Evolutionary conservation across 2,113 vertebrate species (phyloP).

Genomic region (Brachypodius melanocephalos): DNA sequence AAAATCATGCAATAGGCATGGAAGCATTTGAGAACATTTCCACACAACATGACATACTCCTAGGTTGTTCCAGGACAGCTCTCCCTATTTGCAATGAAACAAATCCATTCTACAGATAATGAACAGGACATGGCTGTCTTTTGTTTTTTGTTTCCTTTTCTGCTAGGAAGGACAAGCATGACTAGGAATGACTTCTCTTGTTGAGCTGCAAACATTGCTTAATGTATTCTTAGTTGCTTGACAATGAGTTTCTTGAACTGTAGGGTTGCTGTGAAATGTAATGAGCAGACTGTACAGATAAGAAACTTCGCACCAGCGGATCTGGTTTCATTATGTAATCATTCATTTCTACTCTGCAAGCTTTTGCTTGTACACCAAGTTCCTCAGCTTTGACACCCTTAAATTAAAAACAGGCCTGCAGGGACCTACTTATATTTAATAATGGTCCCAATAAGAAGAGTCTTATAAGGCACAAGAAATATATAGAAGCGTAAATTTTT

Average conservation of each 20-base stretch:
- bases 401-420: constrained; percentile 24
- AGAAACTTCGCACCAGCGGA: neutral
- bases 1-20: neutral
- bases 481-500: neutral
- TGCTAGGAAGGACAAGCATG: neutral
- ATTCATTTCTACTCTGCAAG: constrained; percentile 3
- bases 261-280: neutral
- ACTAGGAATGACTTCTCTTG: neutral
- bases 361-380: neutral
- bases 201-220: neutral
- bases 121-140: neutral
- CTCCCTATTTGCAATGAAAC: neutral
- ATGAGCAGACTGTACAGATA: neutral
- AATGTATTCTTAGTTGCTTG: neutral
- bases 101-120: neutral
- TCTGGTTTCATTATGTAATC: neutral
- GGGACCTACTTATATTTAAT: neutral
- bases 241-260: neutral
- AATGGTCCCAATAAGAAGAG: neutral
- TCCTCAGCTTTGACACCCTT: constrained; percentile 1
- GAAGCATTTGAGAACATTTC: neutral
- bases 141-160: neutral
- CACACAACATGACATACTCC: neutral
- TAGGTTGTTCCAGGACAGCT: neutral
- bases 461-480: neutral